Percentiles rank a stretch among this genome's conserved stretches.
Conservation (phyloP, 2,797 vertebrate genomes). For the Cyprinella venusta region DNA sequence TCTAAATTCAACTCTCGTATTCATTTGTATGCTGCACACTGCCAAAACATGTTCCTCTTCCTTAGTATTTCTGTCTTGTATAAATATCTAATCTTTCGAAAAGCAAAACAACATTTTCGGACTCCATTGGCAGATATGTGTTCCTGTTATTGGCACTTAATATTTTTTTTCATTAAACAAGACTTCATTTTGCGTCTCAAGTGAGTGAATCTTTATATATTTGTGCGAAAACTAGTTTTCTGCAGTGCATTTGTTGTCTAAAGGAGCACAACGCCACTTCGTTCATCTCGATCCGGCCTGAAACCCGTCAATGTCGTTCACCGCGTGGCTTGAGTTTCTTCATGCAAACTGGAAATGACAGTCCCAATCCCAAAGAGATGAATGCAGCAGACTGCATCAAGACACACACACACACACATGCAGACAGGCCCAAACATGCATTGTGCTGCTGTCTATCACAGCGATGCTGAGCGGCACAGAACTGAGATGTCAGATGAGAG, state of each 20-base stretch:
- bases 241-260: neutral
- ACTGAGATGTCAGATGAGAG: slow-evolving; percentile 49
- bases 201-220: neutral
- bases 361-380: slow-evolving; percentile 68
- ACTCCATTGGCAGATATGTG: neutral
- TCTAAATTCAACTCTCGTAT: neutral
- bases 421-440: neutral
- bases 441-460: neutral
- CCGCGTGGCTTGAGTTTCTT: slow-evolving; percentile 64
- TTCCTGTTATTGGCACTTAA: neutral
- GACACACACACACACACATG: neutral
- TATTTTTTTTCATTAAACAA: neutral
- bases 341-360: slow-evolving; percentile 75
- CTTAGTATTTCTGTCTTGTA: neutral
- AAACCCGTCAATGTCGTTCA: neutral
- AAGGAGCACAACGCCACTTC: neutral
- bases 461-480: neutral
- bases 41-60: neutral
- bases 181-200: neutral
- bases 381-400: slow-evolving; percentile 23
- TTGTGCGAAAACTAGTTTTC: neutral
- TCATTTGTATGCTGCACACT: neutral
- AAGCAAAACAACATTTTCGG: neutral
- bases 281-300: neutral
- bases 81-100: neutral